These are phyloP conservation scores for Zophobas atratus DNA, from an alignment of 1,140 invertebrate species.

Conservation along the genomic window DNA sequence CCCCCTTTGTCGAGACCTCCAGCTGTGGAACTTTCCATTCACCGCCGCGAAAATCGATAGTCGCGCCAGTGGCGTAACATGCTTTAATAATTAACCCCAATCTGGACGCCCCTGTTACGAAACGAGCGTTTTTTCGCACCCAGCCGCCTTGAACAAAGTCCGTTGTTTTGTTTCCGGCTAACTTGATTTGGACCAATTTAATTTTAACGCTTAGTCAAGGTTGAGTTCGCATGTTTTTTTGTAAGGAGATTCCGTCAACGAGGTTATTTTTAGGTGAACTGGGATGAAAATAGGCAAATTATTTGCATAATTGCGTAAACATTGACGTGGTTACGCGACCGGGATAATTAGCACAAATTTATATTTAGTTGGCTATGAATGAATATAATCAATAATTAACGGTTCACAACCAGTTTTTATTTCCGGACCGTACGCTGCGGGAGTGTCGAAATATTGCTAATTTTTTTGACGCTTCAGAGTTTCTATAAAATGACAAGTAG, in stretches of 20 bases:
- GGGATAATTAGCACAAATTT: background rate
- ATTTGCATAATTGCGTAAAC: conserved; percentile 17
- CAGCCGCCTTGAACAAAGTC: background rate
- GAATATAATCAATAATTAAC: too few relatives aligned
- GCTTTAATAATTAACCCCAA: background rate
- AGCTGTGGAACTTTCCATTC: conserved; percentile 45
- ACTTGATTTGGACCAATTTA: background rate
- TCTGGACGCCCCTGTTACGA: background rate
- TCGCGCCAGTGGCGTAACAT: conserved; percentile 17
- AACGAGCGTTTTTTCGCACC: background rate
- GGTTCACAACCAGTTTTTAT: too few relatives aligned
- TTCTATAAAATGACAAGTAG: too few relatives aligned
- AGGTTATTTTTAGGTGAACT: too few relatives aligned
- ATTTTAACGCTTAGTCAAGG: background rate
- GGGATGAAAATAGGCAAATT: background rate
- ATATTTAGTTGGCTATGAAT: conserved; percentile 12
- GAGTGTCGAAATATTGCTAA: too few relatives aligned
- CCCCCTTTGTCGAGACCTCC: background rate
- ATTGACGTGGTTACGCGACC: background rate
- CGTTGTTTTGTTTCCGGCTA: conserved; percentile 2
- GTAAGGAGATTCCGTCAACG: too few relatives aligned
- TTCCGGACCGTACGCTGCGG: too few relatives aligned
- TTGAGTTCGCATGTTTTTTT: background rate
- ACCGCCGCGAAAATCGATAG: conserved; percentile 44
- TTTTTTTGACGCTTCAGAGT: too few relatives aligned